Conservation (phyloP, 2,888 invertebrate genomes). For the Schizaphis graminum region DNA sequence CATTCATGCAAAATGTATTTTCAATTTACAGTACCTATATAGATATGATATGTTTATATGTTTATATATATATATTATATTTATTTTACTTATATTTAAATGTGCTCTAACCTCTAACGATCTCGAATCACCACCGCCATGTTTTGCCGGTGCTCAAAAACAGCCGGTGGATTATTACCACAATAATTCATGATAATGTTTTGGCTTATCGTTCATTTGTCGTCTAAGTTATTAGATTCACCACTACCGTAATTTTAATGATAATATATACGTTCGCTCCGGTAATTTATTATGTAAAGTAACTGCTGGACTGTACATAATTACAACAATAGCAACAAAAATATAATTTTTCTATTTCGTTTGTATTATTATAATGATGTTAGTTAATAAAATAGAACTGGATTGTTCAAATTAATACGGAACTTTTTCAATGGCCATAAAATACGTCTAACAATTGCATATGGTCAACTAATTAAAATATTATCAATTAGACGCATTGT, state of each 20-base stretch:
- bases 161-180: constrained; percentile 61
- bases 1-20: constrained; percentile 6
- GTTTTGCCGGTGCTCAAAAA: constrained; percentile 56
- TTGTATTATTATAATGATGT: not conserved
- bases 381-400: not conserved
- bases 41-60: too few relatives aligned
- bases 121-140: constrained; percentile 17
- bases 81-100: constrained; percentile 57
- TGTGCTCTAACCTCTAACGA: constrained; percentile 53
- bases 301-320: not conserved
- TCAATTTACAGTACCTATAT: constrained; percentile 34
- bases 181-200: constrained; percentile 62
- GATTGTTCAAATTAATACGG: not conserved
- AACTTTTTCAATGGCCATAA: not conserved
- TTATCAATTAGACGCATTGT: not conserved
- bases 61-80: not conserved
- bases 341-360: not conserved
- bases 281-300: not conserved
- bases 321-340: not conserved
- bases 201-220: constrained; percentile 53
- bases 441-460: not conserved
- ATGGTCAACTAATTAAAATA: not conserved
- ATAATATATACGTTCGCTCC: constrained; percentile 5
- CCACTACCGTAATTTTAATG: constrained; percentile 34
- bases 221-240: constrained; percentile 42